Base-by-base conservation (phyloP, 2,113 vertebrate genomes). In the Emberiza fucata region DNA sequence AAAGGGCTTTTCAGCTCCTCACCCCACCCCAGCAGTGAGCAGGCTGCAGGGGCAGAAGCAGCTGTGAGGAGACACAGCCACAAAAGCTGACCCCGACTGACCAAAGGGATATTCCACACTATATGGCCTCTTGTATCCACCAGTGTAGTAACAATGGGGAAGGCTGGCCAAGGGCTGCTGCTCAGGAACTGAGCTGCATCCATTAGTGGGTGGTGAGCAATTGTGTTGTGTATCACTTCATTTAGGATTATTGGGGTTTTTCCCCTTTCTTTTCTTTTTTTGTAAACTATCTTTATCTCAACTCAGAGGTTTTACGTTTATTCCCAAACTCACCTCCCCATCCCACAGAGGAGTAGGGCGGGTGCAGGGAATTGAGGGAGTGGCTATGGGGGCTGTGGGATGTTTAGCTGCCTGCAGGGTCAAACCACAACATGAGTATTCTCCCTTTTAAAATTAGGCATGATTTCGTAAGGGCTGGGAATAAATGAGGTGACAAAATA, bases 241-340 rank as follows among this genome's bases (percentile, higher is more conserved):
- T 28, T 59, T 51, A 21, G 25, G 29, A 23, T 40, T 57, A 16
- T 25, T 66, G 5, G 4, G 23, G 4, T 1, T n/a, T 42, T 33
- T 0, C 3, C 10, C 22, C 57, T 19, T 79, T 51, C 27, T 45
- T 53, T 81, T 68, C 16, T 60, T 11, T 60, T 20, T 11, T 20
- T 9, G 2, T 44, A 59, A 51, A 29, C 23, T 29, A 8, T 10
- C 31, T 45, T 27, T 44, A 56, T 31, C 13, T 45, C 39, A 81
- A 40, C 8, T 33, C 29, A 61, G 4, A 53, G 8, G 7, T 54
- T 75, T 47, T 25, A 14, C 23, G 8, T 47, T 47, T 66, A 21
- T 45, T 2, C 28, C 29, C 69, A 53, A 1, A 19, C 39, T 12
- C 10, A n/a, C 5, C 9, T 8, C 5, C 4, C 2, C 11, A 15